Evolutionary conservation across 2,888 invertebrate species (phyloP).

Genomic region (Tetragonisca angustula): DNA sequence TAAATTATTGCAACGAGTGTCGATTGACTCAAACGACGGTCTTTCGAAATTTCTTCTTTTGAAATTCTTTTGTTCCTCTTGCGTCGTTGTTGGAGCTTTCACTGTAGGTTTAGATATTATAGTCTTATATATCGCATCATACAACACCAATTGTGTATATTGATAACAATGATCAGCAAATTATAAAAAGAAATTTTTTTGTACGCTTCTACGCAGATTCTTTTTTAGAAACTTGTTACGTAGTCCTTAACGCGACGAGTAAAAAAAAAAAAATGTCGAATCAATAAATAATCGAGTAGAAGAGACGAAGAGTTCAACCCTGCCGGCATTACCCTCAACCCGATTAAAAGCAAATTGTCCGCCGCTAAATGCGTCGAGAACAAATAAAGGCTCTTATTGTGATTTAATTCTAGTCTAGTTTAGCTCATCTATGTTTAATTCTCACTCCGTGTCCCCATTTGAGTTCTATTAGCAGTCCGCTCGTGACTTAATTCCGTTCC

Average conservation of each 20-base stretch:
- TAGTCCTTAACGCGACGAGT: background rate
- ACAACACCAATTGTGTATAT: too few species aligned
- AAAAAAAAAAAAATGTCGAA: background rate
- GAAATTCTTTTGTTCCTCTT: too few species aligned
- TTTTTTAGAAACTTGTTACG: too few species aligned
- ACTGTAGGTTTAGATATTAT: too few species aligned
- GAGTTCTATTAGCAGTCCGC: background rate
- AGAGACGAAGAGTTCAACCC: background rate
- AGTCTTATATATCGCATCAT: too few species aligned
- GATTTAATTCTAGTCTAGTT: constrained; percentile 1
- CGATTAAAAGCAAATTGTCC: constrained; percentile 3
- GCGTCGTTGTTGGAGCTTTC: too few species aligned
- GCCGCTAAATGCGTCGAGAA: background rate
- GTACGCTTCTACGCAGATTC: too few species aligned
- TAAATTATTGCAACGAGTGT: too few species aligned
- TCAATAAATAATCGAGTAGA: background rate
- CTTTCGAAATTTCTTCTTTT: too few species aligned
- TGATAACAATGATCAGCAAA: too few species aligned
- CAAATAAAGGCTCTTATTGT: background rate
- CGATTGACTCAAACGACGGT: too few species aligned
- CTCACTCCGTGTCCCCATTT: constrained; percentile 14
- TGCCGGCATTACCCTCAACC: background rate
- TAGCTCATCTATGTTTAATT: constrained; percentile 12
- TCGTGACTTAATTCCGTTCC: constrained; percentile 20
- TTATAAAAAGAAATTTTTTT: too few species aligned